These are phyloP conservation scores for Ophthalmolycus amberensis DNA, from an alignment of 2,113 vertebrate species.

Conservation along the genomic window DNA sequence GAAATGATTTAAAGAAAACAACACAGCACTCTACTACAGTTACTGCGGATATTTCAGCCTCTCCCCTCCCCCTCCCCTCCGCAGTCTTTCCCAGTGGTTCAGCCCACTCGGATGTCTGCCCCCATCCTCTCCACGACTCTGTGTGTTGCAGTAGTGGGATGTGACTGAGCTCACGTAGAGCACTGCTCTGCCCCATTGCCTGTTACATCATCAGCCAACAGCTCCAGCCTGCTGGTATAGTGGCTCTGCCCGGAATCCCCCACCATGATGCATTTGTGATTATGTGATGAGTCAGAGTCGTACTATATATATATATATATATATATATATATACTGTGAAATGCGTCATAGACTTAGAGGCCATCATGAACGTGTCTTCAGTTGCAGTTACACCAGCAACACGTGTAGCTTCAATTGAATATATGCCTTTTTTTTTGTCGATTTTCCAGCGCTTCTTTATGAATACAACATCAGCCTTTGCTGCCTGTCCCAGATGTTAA, in stretches of 20 bases:
- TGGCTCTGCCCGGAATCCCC: conserved; percentile 47
- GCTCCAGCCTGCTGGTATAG: conserved; percentile 18
- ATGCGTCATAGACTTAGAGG: background rate
- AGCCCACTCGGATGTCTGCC: conserved; percentile 13
- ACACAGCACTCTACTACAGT: background rate
- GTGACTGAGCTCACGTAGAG: conserved; percentile 79
- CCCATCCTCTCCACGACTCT: background rate
- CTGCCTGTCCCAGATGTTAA: background rate
- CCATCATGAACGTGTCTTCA: background rate
- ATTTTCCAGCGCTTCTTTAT: background rate
- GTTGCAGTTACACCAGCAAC: background rate
- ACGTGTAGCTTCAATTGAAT: background rate
- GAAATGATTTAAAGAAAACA: background rate
- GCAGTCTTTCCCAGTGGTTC: conserved; percentile 37
- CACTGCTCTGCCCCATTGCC: conserved; percentile 33
- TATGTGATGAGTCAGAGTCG: conserved; percentile 34
- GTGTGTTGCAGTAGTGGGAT: conserved; percentile 50
- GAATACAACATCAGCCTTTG: background rate
- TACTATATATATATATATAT: too few relatives aligned
- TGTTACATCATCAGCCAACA: conserved; percentile 62
- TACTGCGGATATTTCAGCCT: background rate
- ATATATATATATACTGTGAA: fast-evolving
- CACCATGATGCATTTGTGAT: conserved; percentile 25
- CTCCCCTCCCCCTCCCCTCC: background rate
- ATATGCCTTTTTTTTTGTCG: background rate